Evolutionary conservation across 2,888 invertebrate species (phyloP), one percentile per base, ranked within the genome.

Genomic region (Ophion ellenae): DNA sequence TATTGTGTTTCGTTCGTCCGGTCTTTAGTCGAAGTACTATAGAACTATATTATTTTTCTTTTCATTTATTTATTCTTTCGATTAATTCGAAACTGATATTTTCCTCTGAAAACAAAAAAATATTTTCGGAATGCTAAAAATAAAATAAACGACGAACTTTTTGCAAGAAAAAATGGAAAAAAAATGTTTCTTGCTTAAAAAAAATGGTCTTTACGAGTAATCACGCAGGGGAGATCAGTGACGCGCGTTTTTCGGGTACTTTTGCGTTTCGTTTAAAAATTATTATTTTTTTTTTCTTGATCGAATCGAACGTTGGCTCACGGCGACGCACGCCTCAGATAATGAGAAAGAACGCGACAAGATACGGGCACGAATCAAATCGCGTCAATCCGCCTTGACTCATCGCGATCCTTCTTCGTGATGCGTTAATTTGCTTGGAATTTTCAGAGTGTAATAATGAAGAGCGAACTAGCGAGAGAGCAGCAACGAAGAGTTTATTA

Each of bases 311-410:
- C 90, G 89, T 92, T 88, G 90, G 89, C 92, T 92, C 92, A 90
- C 92, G 91, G 87, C 92, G 90, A 90, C 89, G 92, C 91, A 92
- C 92, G 86, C 69, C 86, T 77, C 74, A 79, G 75, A 77, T 36
- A n/a, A 53, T 57, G 66, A 83, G 32, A 77, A 83, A 81, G 86
- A 85, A 79, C 76, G 79, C 82, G 75, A 85, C 66, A 40, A 75
- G 78, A 11, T 24, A n/a, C 59, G 61, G 76, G 74, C 77, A 45
- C 66, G 74, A 76, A 70, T 53, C 11, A 36, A 74, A n/a, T 24
- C 17, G 32, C 40, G 5, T 36, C 5, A 74, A 59, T 71, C 53
- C 61, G 78, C 70, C 66, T 66, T 61, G 24, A 57, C 64, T 67
- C 53, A 10, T 71, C 77, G 69, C 74, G 83, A 81, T 86, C 83